Evolutionary conservation across 1,140 invertebrate genomes (phyloP).

Genomic region (Sesamia nonagrioides): DNA sequence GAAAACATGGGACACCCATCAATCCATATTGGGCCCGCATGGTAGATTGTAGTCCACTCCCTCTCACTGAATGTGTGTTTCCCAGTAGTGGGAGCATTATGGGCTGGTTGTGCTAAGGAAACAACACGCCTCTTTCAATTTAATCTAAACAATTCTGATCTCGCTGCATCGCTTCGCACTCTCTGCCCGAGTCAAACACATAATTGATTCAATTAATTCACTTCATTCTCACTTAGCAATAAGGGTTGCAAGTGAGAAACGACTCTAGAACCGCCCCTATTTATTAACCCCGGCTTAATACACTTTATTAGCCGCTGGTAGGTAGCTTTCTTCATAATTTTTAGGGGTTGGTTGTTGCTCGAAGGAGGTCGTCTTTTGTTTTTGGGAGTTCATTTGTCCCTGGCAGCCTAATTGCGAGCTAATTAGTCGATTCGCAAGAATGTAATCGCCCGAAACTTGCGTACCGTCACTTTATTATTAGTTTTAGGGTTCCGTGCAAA

Average conservation of each 20-base stretch:
- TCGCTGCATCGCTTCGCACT: not conserved
- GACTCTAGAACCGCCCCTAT: constrained; percentile 20
- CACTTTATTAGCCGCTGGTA: not conserved
- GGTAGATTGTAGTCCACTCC: no score
- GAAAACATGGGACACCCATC: no score
- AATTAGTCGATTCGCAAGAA: no score
- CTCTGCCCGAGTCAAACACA: constrained; percentile 28
- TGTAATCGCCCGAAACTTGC: no score
- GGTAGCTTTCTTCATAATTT: constrained; percentile 14
- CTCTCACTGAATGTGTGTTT: no score
- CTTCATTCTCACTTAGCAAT: constrained; percentile 52
- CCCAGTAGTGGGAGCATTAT: no score
- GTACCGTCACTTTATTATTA: no score
- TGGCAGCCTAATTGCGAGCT: no score
- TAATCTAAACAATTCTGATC: not conserved
- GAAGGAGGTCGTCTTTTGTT: not conserved
- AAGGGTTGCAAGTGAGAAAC: constrained; percentile 41
- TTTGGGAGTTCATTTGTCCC: not conserved
- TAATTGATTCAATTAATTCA: constrained; percentile 56
- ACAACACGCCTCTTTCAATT: not conserved
- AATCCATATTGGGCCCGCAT: no score
- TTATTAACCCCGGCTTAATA: constrained; percentile 21
- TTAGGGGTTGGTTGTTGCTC: constrained; percentile 8
- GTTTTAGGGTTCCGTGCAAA: no score
- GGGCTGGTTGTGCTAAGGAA: no score